These are phyloP conservation scores for Pipa parva DNA, from an alignment of 2,113 vertebrate species.

Conservation along the genomic window DNA sequence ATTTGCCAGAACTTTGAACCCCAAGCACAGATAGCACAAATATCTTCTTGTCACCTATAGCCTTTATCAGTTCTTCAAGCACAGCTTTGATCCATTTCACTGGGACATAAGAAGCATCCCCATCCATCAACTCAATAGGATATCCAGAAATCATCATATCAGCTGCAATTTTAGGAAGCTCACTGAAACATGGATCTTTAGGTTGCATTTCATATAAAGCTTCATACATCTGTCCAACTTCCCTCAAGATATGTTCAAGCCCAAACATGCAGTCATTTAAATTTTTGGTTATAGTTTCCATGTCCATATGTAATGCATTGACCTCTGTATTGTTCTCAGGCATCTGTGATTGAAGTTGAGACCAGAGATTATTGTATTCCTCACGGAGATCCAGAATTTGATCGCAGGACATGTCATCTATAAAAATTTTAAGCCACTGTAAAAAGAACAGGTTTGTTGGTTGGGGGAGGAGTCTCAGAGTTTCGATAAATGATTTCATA, in stretches of 20 bases:
- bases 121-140: conserved; percentile 74
- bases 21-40: conserved; percentile 72
- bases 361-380: conserved; percentile 49
- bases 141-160: conserved; percentile 66
- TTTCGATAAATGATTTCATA: conserved; percentile 46
- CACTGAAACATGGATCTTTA: not conserved
- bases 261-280: conserved; percentile 55
- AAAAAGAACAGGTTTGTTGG: conserved; percentile 59
- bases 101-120: conserved; percentile 67
- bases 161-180: conserved; percentile 61
- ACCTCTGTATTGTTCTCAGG: conserved; percentile 22
- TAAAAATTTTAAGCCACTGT: conserved; percentile 56
- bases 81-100: conserved; percentile 65
- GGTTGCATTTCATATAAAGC: conserved; percentile 39
- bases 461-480: conserved; percentile 42
- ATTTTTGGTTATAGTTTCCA: conserved; percentile 52
- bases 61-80: conserved; percentile 60
- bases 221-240: conserved; percentile 70
- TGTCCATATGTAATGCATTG: not conserved
- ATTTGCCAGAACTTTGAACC: conserved; percentile 69
- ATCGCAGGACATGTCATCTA: conserved; percentile 49
- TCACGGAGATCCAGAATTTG: conserved; percentile 46
- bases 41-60: conserved; percentile 57
- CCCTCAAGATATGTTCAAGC: conserved; percentile 67
- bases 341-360: conserved; percentile 48